Evolutionary conservation across 2,797 vertebrate genomes (phyloP), one percentile per base, ranked within the genome.

Genomic region (Borostomias antarcticus): DNA sequence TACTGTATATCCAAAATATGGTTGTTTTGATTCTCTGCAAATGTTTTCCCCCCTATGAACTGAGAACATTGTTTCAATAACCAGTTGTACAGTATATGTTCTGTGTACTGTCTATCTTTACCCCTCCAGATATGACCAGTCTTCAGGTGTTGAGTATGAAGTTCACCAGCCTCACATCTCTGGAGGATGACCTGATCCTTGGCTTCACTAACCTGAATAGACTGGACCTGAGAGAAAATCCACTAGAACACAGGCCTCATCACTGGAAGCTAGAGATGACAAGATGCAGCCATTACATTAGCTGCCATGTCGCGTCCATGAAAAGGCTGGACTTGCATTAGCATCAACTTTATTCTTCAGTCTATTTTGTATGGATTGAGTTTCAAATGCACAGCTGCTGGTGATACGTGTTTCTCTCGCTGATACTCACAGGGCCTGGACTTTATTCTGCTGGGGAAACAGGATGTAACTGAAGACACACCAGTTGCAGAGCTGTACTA

Each of bases 181-280:
- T 79, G 53, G 65, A 74, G 7, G 70, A 79, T 61, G 69, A 82
- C 60, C 40, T 71, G 58, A 62, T 75, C 53, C 52, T 70, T 29
- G 62, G 62, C 37, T 79, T 77, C 21, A 68, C 62, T 32, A 67
- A 32, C 25, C 37, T 75, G 58, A 66, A 62, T 57, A 79, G 79
- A 70, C 51, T 77, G 43, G 75, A 82, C 62, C 68, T 79, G 17
- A 73, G 72, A 57, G 64, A 75, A 63, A 79, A 73, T 45, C 68
- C 63, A 62, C 62, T 78, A 54, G 73, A 3, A 6, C 15, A 62
- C 29, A 77, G 60, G 64, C 72, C 70, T 60, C n/a, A 35, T 58
- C 70, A 78, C 58, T 82, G 70, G 66, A 80, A 69, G 70, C 73
- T 82, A 70, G 62, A 45, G 5, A 29, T n/a, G n/a, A n/a, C n/a